Conservation (phyloP, 2,888 invertebrate species). For the Atherix ibis region DNA sequence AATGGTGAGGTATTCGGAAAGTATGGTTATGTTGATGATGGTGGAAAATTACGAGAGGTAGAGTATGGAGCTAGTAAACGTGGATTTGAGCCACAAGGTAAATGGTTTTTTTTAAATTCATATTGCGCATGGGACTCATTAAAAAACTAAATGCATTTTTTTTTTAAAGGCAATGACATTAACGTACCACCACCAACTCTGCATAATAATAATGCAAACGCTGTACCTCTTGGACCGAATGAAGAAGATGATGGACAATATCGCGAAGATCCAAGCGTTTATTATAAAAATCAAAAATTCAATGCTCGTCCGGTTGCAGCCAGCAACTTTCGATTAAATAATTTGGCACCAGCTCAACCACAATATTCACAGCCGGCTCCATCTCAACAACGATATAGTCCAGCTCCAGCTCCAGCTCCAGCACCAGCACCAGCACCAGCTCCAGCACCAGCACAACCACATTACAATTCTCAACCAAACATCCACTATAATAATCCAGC, state of each 20-base stretch:
- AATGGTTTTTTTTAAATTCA: constrained; percentile 9
- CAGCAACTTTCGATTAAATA: constrained; percentile 28
- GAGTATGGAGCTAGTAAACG: constrained; percentile 72
- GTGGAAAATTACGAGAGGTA: constrained; percentile 57
- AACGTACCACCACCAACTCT: constrained; percentile 71
- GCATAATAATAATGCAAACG: constrained; percentile 35
- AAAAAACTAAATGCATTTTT: no score
- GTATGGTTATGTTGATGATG: constrained; percentile 75
- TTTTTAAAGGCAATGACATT: constrained; percentile 42
- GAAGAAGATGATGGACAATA: constrained; percentile 76
- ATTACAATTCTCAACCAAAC: constrained; percentile 24
- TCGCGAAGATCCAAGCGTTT: constrained; percentile 65
- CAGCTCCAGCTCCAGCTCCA: constrained; percentile 14
- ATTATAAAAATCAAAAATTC: constrained; percentile 54
- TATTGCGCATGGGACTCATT: no score
- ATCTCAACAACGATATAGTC: constrained; percentile 15
- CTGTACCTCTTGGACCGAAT: constrained; percentile 34
- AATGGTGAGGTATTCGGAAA: constrained; percentile 75
- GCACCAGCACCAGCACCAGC: constrained; percentile 17
- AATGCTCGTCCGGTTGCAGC: constrained; percentile 24
- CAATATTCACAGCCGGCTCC: constrained; percentile 16
- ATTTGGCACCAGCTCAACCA: constrained; percentile 20
- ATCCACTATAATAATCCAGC: constrained; percentile 17
- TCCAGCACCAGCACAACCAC: constrained; percentile 28
- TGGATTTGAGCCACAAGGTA: constrained; percentile 69